These are phyloP conservation scores for Jacana jacana DNA, from an alignment of 2,113 vertebrate species.

Conservation along the genomic window DNA sequence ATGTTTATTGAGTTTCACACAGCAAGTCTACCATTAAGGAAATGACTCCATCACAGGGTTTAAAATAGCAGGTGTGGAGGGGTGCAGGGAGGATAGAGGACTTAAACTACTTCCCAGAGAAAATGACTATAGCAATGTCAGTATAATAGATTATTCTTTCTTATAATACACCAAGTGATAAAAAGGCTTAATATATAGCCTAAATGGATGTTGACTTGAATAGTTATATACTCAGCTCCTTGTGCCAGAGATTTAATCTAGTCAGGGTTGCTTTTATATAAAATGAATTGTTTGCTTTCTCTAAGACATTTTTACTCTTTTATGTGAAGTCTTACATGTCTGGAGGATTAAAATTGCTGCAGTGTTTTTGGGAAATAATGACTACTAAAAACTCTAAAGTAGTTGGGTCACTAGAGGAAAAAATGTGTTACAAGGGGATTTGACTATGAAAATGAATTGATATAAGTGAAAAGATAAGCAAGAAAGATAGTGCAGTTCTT, in stretches of 20 bases:
- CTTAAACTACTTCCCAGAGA: neutral
- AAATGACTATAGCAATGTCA: neutral
- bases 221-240: neutral
- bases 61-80: neutral
- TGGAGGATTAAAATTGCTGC: neutral
- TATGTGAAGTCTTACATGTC: neutral
- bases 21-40: neutral
- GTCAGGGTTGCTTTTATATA: neutral
- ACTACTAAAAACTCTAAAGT: neutral
- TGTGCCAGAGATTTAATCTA: slow-evolving; percentile 9
- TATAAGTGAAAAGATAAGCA: neutral
- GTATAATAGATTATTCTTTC: neutral
- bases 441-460: neutral
- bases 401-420: neutral
- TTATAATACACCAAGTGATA: neutral
- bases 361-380: neutral
- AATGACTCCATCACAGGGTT: neutral
- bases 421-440: neutral
- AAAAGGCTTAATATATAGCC: neutral
- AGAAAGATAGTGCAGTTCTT: neutral
- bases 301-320: neutral
- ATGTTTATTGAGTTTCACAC: neutral
- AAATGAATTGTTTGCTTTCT: neutral
- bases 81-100: neutral
- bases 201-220: slow-evolving; percentile 10